Evolutionary conservation across 2,113 vertebrate species (phyloP).

Genomic region (Urocynchramus pylzowi): DNA sequence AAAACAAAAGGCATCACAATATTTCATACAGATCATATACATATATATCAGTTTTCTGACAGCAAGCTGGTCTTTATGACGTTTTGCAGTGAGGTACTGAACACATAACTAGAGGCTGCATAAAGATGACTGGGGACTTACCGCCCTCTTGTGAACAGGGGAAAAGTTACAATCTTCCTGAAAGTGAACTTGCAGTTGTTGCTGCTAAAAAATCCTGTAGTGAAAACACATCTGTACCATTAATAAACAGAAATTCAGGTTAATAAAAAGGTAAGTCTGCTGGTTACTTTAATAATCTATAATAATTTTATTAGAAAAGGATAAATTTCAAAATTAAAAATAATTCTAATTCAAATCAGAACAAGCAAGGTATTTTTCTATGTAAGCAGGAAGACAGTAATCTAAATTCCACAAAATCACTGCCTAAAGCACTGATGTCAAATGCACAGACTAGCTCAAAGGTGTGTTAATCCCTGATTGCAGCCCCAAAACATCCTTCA

Average conservation of each 20-base stretch:
- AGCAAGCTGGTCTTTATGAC: not conserved
- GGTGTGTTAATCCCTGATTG: not conserved
- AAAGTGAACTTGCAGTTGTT: not conserved
- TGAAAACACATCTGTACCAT: not conserved
- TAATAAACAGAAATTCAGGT: not conserved
- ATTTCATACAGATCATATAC: not conserved
- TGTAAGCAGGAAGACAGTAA: not conserved
- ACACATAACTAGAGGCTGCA: not conserved
- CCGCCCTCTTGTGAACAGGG: constrained; percentile 47
- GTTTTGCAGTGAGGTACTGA: not conserved
- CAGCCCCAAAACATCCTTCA: not conserved
- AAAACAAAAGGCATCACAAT: not conserved
- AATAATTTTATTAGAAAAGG: not conserved
- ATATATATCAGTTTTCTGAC: not conserved
- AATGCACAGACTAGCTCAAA: not conserved
- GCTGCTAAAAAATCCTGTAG: not conserved
- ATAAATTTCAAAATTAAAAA: not conserved
- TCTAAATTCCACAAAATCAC: not conserved
- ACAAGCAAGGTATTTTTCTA: not conserved
- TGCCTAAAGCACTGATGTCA: not conserved
- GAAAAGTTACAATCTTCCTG: not conserved
- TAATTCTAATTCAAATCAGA: not conserved
- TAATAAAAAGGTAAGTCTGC: not conserved
- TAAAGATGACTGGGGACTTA: constrained; percentile 6
- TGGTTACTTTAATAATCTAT: not conserved